Conservation (phyloP, 2,113 vertebrate species). For the Austrofundulus limnaeus region DNA sequence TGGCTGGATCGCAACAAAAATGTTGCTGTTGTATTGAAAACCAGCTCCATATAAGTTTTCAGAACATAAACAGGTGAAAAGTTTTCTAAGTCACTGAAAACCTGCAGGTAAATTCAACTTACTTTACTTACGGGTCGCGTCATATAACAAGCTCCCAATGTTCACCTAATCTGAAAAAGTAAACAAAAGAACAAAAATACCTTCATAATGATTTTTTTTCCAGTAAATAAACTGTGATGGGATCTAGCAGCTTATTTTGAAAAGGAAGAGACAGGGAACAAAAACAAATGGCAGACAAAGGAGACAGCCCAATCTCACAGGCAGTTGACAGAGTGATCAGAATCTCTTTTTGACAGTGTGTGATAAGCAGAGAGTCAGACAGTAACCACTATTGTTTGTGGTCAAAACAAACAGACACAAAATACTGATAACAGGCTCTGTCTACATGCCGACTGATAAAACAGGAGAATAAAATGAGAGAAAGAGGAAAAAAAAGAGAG, state of each 20-base stretch:
- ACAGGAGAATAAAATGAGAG: not conserved
- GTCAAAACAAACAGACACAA: constrained; percentile 55
- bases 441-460: constrained; percentile 65
- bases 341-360: constrained; percentile 28
- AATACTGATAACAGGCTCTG: constrained; percentile 62
- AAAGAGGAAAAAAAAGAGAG: constrained; percentile 29
- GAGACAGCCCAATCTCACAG: constrained; percentile 42
- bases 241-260: not conserved
- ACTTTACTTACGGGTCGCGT: constrained; percentile 26
- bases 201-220: not conserved
- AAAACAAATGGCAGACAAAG: constrained; percentile 35
- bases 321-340: constrained; percentile 51
- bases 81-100: too few relatives aligned
- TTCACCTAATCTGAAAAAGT: not conserved
- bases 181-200: not conserved
- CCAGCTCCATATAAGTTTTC: not conserved
- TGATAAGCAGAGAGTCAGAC: constrained; percentile 57
- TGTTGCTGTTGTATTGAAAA: too few relatives aligned
- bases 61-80: too few relatives aligned
- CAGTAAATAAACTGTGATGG: not conserved
- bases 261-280: not conserved
- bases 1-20: too few relatives aligned
- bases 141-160: too few relatives aligned
- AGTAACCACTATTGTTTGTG: constrained; percentile 73
- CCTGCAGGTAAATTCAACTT: not conserved